Conservation (phyloP, 2,113 vertebrate species). For the Alectura lathami region DNA sequence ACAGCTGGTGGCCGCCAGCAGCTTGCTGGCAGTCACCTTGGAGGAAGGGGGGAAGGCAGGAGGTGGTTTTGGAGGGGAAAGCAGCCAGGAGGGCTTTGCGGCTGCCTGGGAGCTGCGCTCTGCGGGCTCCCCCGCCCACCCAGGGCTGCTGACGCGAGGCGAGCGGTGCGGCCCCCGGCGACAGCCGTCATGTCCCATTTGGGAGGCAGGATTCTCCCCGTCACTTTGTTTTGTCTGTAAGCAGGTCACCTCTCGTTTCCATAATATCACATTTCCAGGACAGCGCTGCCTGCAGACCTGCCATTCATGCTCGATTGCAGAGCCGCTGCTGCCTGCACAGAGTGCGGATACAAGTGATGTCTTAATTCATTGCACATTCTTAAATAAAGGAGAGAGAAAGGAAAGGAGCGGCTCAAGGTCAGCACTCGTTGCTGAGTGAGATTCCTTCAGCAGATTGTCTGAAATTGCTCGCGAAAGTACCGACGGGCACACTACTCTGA, state of each 20-base stretch:
- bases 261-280: conserved; percentile 69
- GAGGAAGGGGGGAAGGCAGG: background rate
- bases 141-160: background rate
- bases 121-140: background rate
- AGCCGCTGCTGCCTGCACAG: conserved; percentile 17
- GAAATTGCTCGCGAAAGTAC: conserved; percentile 48
- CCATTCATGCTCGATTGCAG: conserved; percentile 68
- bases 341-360: background rate
- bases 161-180: background rate
- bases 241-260: conserved; percentile 53
- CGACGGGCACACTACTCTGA: background rate
- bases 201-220: background rate
- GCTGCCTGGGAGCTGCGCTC: background rate
- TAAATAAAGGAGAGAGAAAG: conserved; percentile 46
- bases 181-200: background rate
- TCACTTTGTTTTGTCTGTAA: conserved; percentile 51
- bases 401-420: conserved; percentile 62
- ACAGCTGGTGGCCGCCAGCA: background rate
- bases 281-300: conserved; percentile 49
- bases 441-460: conserved; percentile 45
- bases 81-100: accelerated
- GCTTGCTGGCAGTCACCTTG: background rate
- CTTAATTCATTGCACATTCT: conserved; percentile 66
- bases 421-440: conserved; percentile 9
- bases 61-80: accelerated